Percentiles rank a stretch among this genome's conserved stretches.
Evolutionary conservation across 1,140 invertebrate species (phyloP).

Genomic region (Anoplolepis gracilipes): DNA sequence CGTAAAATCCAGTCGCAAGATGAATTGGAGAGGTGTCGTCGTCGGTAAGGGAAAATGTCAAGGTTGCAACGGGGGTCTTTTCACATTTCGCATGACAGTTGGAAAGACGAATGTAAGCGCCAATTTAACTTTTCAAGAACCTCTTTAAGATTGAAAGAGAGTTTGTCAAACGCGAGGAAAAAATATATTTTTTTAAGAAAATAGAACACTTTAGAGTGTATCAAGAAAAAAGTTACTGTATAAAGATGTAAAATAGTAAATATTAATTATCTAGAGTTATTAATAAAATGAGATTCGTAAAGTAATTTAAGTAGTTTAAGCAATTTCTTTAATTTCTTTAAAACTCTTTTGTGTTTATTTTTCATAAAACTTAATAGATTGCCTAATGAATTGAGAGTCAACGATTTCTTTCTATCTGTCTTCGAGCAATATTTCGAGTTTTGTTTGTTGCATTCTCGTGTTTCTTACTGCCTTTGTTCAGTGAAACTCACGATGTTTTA

Average conservation of each 20-base stretch:
- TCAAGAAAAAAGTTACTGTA: not conserved
- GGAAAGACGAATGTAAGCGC: not conserved
- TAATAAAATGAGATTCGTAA: conserved; percentile 15
- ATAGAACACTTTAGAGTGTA: not conserved
- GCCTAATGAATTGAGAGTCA: conserved; percentile 35
- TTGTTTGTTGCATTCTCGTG: conserved; percentile 23
- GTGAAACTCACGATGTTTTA: conserved; percentile 29
- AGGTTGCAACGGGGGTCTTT: not conserved
- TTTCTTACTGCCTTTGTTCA: conserved; percentile 7
- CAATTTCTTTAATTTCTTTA: not conserved
- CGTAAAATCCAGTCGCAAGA: conserved; percentile 3
- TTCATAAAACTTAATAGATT: conserved; percentile 37
- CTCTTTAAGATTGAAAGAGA: not conserved
- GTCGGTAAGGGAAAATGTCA: not conserved
- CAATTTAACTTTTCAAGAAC: conserved; percentile 47
- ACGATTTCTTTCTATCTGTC: conserved; percentile 28
- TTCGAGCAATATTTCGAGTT: conserved; percentile 16
- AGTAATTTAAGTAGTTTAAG: not conserved
- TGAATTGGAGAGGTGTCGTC: conserved; percentile 16
- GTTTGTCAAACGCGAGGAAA: conserved; percentile 12
- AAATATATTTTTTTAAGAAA: not conserved
- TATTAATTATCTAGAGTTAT: conserved; percentile 40
- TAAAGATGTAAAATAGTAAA: not conserved
- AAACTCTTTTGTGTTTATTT: conserved; percentile 20
- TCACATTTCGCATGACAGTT: not conserved